A percentile compares a stretch with the other conserved stretches of the same genome.
These are phyloP conservation scores for Gibbula magus DNA, from an alignment of 2,888 invertebrate species.

Conservation along the genomic window DNA sequence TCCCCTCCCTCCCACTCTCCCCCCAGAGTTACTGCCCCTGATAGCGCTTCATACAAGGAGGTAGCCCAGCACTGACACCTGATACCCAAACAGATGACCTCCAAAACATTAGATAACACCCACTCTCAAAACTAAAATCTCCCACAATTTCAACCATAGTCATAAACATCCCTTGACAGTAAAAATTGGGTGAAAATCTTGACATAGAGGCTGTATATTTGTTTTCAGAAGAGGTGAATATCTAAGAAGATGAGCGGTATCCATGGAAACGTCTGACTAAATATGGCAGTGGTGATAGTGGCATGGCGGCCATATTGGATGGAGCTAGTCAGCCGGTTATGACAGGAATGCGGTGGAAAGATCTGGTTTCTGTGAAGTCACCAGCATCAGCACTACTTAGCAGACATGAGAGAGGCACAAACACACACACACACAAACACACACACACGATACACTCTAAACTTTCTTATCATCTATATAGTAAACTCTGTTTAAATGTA, in stretches of 20 bases:
- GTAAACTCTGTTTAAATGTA: too few species aligned
- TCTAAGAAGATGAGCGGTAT: neutral
- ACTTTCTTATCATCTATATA: too few species aligned
- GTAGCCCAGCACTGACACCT: neutral
- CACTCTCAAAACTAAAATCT: neutral
- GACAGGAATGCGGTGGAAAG: constrained; percentile 7
- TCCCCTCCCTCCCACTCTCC: neutral
- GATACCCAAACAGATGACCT: constrained; percentile 7
- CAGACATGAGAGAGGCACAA: too few species aligned
- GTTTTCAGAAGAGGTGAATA: neutral
- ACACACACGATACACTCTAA: too few species aligned
- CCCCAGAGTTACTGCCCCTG: neutral
- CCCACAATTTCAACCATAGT: too few species aligned
- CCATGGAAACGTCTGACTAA: constrained; percentile 21
- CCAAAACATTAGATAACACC: too few species aligned
- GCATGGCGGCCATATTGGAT: constrained; percentile 4
- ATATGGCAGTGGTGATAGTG: constrained; percentile 19
- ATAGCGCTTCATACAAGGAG: neutral
- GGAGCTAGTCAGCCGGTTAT: constrained; percentile 3
- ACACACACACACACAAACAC: neutral
- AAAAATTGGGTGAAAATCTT: too few species aligned
- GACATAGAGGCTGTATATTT: too few species aligned
- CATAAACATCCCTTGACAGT: too few species aligned
- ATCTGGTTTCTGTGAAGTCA: neutral
- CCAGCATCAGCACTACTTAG: neutral